Evolutionary conservation across 1,140 invertebrate species (phyloP).

Genomic region (Papilio polyxenes): DNA sequence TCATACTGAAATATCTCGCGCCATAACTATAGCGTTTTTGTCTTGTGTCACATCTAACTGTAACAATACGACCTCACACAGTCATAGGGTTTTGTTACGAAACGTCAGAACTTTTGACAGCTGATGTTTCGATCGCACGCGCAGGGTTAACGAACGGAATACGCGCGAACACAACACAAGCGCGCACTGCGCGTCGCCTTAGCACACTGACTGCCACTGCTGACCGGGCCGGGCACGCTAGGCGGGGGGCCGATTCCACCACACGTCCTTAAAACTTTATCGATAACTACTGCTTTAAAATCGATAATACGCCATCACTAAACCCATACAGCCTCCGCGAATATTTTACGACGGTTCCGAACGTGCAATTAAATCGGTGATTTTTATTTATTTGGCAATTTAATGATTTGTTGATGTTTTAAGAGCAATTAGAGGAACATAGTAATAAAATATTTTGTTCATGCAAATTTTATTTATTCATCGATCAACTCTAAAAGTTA

Average conservation of each 20-base stretch:
- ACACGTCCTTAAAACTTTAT: conserved; percentile 69
- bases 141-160: conserved; percentile 67
- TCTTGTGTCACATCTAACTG: conserved; percentile 45
- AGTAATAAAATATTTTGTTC: conserved; percentile 12
- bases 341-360: conserved; percentile 50
- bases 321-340: conserved; percentile 46
- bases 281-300: conserved; percentile 65
- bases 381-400: conserved; percentile 22
- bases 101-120: conserved; percentile 72
- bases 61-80: conserved; percentile 44
- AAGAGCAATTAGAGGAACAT: conserved; percentile 31
- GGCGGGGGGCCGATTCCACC: conserved; percentile 64
- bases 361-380: conserved; percentile 47
- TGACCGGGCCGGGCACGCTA: conserved; percentile 40
- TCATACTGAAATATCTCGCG: conserved; percentile 54
- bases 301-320: conserved; percentile 63
- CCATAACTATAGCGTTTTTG: conserved; percentile 51
- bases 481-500: background rate
- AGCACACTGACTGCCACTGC: conserved; percentile 58
- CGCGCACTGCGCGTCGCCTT: conserved; percentile 61
- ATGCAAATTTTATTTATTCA: conserved; percentile 34
- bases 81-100: conserved; percentile 57
- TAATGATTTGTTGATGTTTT: conserved; percentile 34
- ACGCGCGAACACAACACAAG: conserved; percentile 55
- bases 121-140: conserved; percentile 65